Conservation (phyloP, 2,888 invertebrate genomes). For the Drosophila nigritarsus region DNA sequence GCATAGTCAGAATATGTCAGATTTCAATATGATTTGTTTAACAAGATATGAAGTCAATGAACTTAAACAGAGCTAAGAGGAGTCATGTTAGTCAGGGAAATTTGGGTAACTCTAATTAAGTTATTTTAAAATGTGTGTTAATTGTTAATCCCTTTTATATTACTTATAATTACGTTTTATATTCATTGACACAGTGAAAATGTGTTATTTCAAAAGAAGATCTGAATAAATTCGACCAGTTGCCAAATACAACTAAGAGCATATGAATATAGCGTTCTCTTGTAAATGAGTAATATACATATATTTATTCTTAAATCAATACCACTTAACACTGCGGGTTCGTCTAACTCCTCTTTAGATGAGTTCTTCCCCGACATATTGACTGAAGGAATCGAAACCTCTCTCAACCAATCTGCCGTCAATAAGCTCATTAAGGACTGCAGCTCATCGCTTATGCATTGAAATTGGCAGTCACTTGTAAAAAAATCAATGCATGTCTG, state of each 20-base stretch:
- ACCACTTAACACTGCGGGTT: neutral
- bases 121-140: neutral
- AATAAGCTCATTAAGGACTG: constrained; percentile 65
- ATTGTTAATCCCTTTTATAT: neutral
- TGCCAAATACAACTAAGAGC: neutral
- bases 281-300: neutral
- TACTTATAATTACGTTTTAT: neutral
- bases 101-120: no score
- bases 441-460: constrained; percentile 76
- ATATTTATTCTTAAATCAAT: neutral
- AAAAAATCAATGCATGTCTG: constrained; percentile 81
- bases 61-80: neutral
- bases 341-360: neutral
- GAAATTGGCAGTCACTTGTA: constrained; percentile 78
- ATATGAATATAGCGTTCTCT: no score
- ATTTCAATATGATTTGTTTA: neutral
- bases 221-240: neutral
- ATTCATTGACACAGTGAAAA: neutral
- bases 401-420: constrained; percentile 27
- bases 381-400: neutral
- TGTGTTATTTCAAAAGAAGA: neutral
- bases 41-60: constrained; percentile 3
- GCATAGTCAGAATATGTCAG: constrained; percentile 18
- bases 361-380: neutral
- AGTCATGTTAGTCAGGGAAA: neutral